These are phyloP conservation scores for Pristionchus japonicus DNA, from an alignment of 2,888 invertebrate species.

Conservation along the genomic window DNA sequence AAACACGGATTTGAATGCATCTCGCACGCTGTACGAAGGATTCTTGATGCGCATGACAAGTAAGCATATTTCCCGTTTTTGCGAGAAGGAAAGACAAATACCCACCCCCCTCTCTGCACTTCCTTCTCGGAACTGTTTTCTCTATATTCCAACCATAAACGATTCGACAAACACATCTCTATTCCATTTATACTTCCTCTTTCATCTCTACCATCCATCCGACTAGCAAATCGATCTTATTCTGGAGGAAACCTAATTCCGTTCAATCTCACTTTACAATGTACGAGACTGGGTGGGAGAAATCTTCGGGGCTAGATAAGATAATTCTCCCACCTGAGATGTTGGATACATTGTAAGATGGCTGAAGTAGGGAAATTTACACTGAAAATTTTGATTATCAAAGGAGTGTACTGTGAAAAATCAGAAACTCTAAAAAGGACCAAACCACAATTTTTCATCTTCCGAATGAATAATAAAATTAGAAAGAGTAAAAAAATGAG, in stretches of 20 bases:
- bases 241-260: background rate
- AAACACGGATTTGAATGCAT: constrained; percentile 50
- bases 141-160: background rate
- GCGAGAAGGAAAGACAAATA: background rate
- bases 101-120: no score
- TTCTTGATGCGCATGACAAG: constrained; percentile 49
- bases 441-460: no score
- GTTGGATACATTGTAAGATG: background rate
- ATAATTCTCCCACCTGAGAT: background rate
- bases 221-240: background rate
- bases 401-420: no score
- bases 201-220: background rate
- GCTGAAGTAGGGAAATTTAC: no score
- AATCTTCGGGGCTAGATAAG: background rate
- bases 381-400: no score
- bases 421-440: no score
- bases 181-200: background rate
- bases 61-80: background rate
- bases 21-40: constrained; percentile 48
- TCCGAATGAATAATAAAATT: no score
- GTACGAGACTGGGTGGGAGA: background rate
- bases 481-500: no score
- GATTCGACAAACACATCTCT: background rate
- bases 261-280: background rate
- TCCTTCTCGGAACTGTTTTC: background rate